A percentile compares a stretch with the other conserved stretches of the same genome.
phyloP scores from a whole-genome alignment of 2,797 vertebrate genomes.

The Toxotes lorentzi region DNA sequence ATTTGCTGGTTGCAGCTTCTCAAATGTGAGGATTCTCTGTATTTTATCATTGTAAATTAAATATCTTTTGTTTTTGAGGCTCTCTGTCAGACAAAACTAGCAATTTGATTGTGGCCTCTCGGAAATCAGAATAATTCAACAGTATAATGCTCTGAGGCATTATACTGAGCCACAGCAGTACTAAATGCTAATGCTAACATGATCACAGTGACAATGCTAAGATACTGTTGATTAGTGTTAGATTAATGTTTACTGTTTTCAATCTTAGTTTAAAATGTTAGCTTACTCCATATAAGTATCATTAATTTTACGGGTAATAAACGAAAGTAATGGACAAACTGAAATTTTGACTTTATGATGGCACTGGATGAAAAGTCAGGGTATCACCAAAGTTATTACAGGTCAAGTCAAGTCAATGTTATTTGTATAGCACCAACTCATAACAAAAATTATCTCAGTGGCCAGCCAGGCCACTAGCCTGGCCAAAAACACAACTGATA shows the following conservation, averaged over 20 bases:
- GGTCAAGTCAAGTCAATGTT: background rate
- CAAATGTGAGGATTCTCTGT: background rate
- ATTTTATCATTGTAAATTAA: background rate
- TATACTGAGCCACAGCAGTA: background rate
- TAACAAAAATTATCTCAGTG: no score
- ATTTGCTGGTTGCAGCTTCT: background rate
- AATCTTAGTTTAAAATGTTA: background rate
- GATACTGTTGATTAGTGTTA: background rate
- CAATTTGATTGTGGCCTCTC: background rate
- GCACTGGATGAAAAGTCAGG: background rate
- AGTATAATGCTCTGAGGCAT: background rate
- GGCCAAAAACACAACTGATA: constrained; percentile 10
- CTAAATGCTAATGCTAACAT: background rate
- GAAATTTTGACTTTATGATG: background rate
- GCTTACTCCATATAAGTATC: background rate
- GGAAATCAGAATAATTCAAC: constrained; percentile 14
- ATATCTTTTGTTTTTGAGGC: background rate
- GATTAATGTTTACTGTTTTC: background rate
- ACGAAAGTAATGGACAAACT: background rate
- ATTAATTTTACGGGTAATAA: background rate
- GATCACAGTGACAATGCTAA: background rate
- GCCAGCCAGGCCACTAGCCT: no score
- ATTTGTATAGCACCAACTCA: no score
- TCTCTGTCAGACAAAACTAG: constrained; percentile 6
- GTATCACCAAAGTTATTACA: background rate